These are phyloP conservation scores for Drosophila hydei DNA, from an alignment of 1,140 invertebrate species.

Conservation along the genomic window DNA sequence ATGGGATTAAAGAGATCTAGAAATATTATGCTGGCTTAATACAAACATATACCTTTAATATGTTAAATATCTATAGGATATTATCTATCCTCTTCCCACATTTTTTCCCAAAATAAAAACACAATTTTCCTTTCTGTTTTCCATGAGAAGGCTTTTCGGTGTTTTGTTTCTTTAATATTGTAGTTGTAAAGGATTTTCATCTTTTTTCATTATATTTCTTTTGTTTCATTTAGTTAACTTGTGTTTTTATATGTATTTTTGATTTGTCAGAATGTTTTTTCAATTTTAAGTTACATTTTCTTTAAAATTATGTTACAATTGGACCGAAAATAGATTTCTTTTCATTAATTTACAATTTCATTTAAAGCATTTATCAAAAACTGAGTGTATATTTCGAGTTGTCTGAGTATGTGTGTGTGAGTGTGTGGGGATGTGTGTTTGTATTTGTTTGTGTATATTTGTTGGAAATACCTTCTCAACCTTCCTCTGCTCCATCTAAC, in stretches of 20 bases:
- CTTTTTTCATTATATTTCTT: slow-evolving; percentile 35
- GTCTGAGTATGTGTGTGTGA: slow-evolving; percentile 6
- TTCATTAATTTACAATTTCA: slow-evolving; percentile 51
- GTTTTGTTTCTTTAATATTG: slow-evolving; percentile 77
- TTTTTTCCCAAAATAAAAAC: slow-evolving; percentile 35
- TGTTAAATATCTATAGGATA: too few relatives aligned
- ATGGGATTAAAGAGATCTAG: too few relatives aligned
- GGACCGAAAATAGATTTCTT: slow-evolving; percentile 69
- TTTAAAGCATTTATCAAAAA: slow-evolving; percentile 73
- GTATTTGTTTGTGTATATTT: slow-evolving; percentile 38
- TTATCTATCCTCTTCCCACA: too few relatives aligned
- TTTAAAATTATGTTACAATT: slow-evolving; percentile 72
- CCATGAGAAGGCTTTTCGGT: slow-evolving; percentile 79
- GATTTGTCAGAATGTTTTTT: slow-evolving; percentile 60
- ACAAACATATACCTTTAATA: too few relatives aligned
- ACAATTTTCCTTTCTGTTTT: slow-evolving; percentile 39
- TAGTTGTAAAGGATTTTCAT: slow-evolving; percentile 54
- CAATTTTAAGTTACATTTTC: not conserved
- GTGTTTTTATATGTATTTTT: slow-evolving; percentile 60
- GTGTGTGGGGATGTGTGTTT: slow-evolving; percentile 30
- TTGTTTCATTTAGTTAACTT: slow-evolving; percentile 50
- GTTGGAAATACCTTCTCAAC: slow-evolving; percentile 70
- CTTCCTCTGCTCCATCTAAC: slow-evolving; percentile 37
- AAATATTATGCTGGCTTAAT: too few relatives aligned
- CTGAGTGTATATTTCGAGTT: slow-evolving; percentile 27